Evolutionary conservation across 2,888 invertebrate species (phyloP).

Genomic region (Halocaridina rubra): DNA sequence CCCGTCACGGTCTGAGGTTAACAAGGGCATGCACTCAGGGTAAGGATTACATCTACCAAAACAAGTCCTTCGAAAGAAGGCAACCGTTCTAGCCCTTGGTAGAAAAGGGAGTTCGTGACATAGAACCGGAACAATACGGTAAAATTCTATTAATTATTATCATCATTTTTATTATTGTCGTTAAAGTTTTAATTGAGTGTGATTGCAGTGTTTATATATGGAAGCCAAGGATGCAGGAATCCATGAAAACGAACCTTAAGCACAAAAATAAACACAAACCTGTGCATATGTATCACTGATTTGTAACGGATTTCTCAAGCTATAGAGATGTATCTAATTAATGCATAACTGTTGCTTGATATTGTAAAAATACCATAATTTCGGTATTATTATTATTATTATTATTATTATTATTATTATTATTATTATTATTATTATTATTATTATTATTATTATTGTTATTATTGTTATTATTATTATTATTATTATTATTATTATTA

Average conservation of each 20-base stretch:
- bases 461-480: not conserved
- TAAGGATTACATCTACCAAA: too few relatives aligned
- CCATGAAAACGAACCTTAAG: not conserved
- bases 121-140: too few relatives aligned
- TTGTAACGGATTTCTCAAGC: not conserved
- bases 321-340: not conserved
- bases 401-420: not conserved
- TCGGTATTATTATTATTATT: not conserved
- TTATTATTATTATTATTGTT: not conserved
- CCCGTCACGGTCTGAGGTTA: too few relatives aligned
- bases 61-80: too few relatives aligned
- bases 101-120: too few relatives aligned
- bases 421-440: not conserved
- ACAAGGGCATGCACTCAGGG: too few relatives aligned
- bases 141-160: too few relatives aligned
- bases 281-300: slow-evolving; percentile 5
- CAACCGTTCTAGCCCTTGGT: too few relatives aligned
- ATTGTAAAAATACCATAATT: not conserved
- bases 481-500: not conserved
- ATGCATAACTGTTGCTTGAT: not conserved
- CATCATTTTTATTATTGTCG: too few relatives aligned
- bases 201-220: too few relatives aligned
- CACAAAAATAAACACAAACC: not conserved
- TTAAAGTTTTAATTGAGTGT: too few relatives aligned
- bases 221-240: not conserved